phyloP scores from a whole-genome alignment of 2,797 vertebrate genomes.

The Ctenosaura bakeri region DNA sequence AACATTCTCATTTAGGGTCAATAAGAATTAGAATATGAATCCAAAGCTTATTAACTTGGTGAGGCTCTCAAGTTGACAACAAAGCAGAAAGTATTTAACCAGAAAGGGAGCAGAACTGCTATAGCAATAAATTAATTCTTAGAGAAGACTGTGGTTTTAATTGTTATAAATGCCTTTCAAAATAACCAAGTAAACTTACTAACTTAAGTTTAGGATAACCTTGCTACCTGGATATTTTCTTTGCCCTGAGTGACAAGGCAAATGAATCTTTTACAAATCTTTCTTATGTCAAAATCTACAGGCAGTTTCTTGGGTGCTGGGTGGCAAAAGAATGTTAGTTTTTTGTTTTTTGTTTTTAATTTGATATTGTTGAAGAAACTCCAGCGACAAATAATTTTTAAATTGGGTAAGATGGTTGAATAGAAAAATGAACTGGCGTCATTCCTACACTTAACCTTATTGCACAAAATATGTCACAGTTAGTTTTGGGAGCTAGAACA shows the following conservation, averaged over 20 bases:
- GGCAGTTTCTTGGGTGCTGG: background rate
- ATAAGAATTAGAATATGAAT: slow-evolving; percentile 18
- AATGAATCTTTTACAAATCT: background rate
- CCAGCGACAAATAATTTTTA: slow-evolving; percentile 40
- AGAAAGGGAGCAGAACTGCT: background rate
- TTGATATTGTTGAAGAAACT: slow-evolving; percentile 39
- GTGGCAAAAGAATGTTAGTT: background rate
- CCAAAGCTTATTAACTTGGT: slow-evolving; percentile 16
- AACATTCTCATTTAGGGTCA: slow-evolving; percentile 9
- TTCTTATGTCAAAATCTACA: background rate
- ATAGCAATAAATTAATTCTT: slow-evolving; percentile 18
- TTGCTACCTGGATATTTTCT: background rate
- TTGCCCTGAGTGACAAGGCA: background rate
- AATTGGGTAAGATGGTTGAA: background rate
- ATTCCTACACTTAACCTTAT: slow-evolving; percentile 2
- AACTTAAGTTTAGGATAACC: background rate
- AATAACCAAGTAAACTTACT: background rate
- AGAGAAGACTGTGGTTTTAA: slow-evolving; percentile 24
- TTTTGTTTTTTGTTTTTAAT: slow-evolving; percentile 11
- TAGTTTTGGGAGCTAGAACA: slow-evolving; percentile 24
- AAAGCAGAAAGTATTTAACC: slow-evolving; percentile 13
- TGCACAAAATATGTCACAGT: slow-evolving; percentile 20
- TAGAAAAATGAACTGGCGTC: background rate
- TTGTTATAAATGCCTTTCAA: slow-evolving; percentile 19
- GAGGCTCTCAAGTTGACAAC: slow-evolving; percentile 8